Percentiles rank a stretch among this genome's conserved stretches.
phyloP scores from a whole-genome alignment of 2,888 invertebrate species.

The Lasioglossum vierecki region DNA sequence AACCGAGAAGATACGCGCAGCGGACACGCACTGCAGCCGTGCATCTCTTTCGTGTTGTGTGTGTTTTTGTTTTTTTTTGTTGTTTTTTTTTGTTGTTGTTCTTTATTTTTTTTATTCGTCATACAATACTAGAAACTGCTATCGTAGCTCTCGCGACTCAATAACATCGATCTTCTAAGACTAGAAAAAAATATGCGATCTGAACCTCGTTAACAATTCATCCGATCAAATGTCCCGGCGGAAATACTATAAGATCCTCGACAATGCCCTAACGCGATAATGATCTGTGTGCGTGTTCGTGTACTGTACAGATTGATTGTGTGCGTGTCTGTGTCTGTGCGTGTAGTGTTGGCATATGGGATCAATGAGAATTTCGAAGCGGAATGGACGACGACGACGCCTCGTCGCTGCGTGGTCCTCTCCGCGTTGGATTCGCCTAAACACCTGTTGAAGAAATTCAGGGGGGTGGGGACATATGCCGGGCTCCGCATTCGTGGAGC shows the following conservation, averaged over 20 bases:
- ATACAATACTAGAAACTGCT: slow-evolving; percentile 65
- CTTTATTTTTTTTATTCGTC: slow-evolving; percentile 60
- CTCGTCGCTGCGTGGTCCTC: slow-evolving; percentile 13
- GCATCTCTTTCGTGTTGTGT: slow-evolving; percentile 61
- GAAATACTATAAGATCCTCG: slow-evolving; percentile 9
- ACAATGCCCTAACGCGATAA: slow-evolving; percentile 38
- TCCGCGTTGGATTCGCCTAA: slow-evolving; percentile 40
- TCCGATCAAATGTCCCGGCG: slow-evolving; percentile 1
- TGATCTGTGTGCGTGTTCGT: slow-evolving; percentile 10
- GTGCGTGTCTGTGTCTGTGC: not conserved
- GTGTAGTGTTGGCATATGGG: not conserved
- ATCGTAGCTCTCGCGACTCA: slow-evolving; percentile 40
- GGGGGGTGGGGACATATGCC: slow-evolving; percentile 50
- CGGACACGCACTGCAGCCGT: slow-evolving; percentile 38
- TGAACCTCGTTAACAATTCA: slow-evolving; percentile 22
- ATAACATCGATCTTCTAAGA: slow-evolving; percentile 16
- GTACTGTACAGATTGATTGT: not conserved
- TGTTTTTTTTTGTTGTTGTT: slow-evolving; percentile 60
- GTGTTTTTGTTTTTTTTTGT: slow-evolving; percentile 73
- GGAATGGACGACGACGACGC: slow-evolving; percentile 28
- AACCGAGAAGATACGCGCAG: slow-evolving; percentile 40
- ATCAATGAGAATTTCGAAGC: slow-evolving; percentile 44
- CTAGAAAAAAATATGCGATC: slow-evolving; percentile 20
- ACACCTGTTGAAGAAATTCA: slow-evolving; percentile 52
- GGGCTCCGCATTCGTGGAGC: slow-evolving; percentile 76